These are phyloP conservation scores for Perizoma flavofasciatum DNA, from an alignment of 2,888 invertebrate species.

Conservation along the genomic window DNA sequence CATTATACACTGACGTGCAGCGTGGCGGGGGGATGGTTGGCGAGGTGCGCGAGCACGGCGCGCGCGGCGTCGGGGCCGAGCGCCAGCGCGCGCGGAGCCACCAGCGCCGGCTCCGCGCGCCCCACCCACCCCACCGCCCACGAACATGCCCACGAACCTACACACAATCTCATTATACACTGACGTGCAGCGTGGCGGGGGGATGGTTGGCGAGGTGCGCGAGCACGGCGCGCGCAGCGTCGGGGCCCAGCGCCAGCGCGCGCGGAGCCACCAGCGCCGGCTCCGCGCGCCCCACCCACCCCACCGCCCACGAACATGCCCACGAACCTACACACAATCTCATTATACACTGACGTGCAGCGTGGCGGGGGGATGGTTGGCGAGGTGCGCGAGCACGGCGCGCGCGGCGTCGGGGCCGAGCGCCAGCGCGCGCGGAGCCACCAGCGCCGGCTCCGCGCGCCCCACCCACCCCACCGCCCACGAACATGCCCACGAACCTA, in stretches of 20 bases:
- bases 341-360: conserved; percentile 86
- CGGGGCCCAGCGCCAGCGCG: conserved; percentile 74
- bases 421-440: conserved; percentile 76
- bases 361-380: conserved; percentile 95
- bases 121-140: conserved; percentile 81
- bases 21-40: conserved; percentile 95
- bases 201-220: conserved; percentile 92
- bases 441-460: conserved; percentile 75
- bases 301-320: conserved; percentile 80
- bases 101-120: conserved; percentile 75
- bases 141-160: conserved; percentile 77
- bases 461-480: conserved; percentile 81
- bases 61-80: conserved; percentile 76
- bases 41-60: conserved; percentile 78
- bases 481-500: conserved; percentile 77
- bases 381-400: conserved; percentile 76
- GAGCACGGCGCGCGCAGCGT: conserved; percentile 59
- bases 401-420: conserved; percentile 76
- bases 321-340: conserved; percentile 60
- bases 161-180: conserved; percentile 54
- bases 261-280: conserved; percentile 78
- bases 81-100: conserved; percentile 76
- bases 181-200: conserved; percentile 91
- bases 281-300: conserved; percentile 77
- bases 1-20: conserved; percentile 85